Evolutionary conservation across 2,888 invertebrate genomes (phyloP).

Genomic region (Coenonympha glycerion): DNA sequence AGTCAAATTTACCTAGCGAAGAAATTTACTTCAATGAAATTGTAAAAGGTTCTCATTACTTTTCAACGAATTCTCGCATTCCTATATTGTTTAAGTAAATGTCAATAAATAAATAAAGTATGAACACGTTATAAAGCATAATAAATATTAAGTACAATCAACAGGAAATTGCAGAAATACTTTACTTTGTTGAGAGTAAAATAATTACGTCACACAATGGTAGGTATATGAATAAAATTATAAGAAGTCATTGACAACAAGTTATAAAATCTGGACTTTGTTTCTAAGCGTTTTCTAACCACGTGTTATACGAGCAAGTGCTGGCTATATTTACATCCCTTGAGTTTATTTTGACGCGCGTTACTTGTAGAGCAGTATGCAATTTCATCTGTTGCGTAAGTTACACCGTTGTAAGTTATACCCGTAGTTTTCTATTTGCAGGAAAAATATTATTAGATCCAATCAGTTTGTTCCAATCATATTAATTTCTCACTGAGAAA

Average conservation of each 20-base stretch:
- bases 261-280: not conserved
- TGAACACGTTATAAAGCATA: not conserved
- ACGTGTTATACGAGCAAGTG: no score
- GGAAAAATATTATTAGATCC: not conserved
- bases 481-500: no score
- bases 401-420: slow-evolving; percentile 4
- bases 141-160: no score
- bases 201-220: not conserved
- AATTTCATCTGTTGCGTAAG: slow-evolving; percentile 14
- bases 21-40: slow-evolving; percentile 1
- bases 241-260: no score
- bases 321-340: slow-evolving; percentile 2
- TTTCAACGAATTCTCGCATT: not conserved
- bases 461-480: no score
- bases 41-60: not conserved
- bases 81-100: not conserved
- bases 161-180: not conserved
- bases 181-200: no score
- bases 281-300: no score
- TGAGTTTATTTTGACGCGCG: slow-evolving; percentile 17
- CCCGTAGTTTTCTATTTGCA: not conserved
- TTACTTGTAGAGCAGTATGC: slow-evolving; percentile 21
- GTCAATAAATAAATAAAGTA: not conserved
- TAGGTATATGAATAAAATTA: no score
- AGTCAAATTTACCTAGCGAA: slow-evolving; percentile 9